Evolutionary conservation across 2,888 invertebrate species (phyloP).

Genomic region (Chrysina gloriosa): DNA sequence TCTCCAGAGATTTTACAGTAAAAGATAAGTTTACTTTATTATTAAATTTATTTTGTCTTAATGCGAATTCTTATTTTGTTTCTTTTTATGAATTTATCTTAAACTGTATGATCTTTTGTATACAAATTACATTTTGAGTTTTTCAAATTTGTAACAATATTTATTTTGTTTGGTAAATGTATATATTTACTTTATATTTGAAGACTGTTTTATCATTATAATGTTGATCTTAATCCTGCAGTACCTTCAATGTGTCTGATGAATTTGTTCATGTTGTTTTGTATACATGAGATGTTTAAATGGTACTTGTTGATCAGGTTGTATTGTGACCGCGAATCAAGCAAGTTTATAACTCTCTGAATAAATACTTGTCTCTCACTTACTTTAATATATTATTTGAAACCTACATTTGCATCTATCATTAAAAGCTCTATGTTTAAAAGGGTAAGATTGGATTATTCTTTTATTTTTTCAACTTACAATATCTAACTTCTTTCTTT

Average conservation of each 20-base stretch:
- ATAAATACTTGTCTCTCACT: constrained; percentile 36
- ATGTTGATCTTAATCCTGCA: constrained; percentile 19
- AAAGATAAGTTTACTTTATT: constrained; percentile 38
- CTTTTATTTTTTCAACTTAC: too few species aligned
- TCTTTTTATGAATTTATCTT: constrained; percentile 31
- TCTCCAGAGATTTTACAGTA: constrained; percentile 33
- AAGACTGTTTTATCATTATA: constrained; percentile 24
- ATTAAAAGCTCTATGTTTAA: background rate
- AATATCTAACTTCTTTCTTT: too few species aligned
- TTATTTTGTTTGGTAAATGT: constrained; percentile 26
- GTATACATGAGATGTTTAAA: constrained; percentile 17
- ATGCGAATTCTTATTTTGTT: background rate
- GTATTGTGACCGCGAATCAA: constrained; percentile 16
- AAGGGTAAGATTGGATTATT: too few species aligned
- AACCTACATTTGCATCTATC: background rate
- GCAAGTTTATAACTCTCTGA: constrained; percentile 29
- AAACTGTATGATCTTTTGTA: constrained; percentile 27
- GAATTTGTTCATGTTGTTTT: constrained; percentile 12
- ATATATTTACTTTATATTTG: constrained; percentile 19
- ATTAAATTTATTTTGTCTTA: constrained; percentile 12
- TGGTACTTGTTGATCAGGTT: constrained; percentile 21
- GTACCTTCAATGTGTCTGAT: constrained; percentile 8
- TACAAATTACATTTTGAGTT: background rate
- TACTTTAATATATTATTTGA: constrained; percentile 2
- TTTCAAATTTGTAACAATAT: constrained; percentile 14